Evolutionary conservation across 37 sponge, comb jelly and placozoan genomes (phyloP).

Genomic region (Chondrosia reniformis): DNA sequence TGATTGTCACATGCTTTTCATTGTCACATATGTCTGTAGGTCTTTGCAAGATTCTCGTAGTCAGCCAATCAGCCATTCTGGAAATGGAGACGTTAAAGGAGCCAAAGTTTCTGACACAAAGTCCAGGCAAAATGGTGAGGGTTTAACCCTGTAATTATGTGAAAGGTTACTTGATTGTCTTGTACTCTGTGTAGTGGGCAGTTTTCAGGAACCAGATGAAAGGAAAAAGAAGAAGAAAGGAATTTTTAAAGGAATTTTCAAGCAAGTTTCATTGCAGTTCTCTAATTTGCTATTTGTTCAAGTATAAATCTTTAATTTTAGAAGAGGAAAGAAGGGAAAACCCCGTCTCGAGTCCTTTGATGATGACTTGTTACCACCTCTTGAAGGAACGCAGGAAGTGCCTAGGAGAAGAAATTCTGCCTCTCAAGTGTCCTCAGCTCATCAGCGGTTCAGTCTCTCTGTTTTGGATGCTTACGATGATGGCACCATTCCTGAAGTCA

Average conservation of each 20-base stretch:
- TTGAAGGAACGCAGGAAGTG: background rate
- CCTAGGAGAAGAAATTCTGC: background rate
- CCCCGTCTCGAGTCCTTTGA: background rate
- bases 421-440: background rate
- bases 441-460: conserved; percentile 38
- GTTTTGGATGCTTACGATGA: conserved; percentile 44
- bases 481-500: background rate
- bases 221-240: background rate
- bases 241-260: background rate
- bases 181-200: background rate
- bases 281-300: background rate
- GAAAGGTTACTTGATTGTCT: no score
- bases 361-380: background rate
- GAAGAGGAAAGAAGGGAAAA: background rate
- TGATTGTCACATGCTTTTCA: no score
- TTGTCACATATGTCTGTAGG: no score
- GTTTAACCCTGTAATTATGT: no score
- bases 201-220: background rate
- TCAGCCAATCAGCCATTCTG: no score
- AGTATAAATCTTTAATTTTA: background rate
- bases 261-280: background rate
- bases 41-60: no score
- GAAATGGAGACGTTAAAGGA: no score
- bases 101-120: no score
- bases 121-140: no score